Percentiles rank a stretch among this genome's conserved stretches.
These are phyloP conservation scores for Meliscaeva auricollis DNA, from an alignment of 2,888 invertebrate species.

Conservation along the genomic window DNA sequence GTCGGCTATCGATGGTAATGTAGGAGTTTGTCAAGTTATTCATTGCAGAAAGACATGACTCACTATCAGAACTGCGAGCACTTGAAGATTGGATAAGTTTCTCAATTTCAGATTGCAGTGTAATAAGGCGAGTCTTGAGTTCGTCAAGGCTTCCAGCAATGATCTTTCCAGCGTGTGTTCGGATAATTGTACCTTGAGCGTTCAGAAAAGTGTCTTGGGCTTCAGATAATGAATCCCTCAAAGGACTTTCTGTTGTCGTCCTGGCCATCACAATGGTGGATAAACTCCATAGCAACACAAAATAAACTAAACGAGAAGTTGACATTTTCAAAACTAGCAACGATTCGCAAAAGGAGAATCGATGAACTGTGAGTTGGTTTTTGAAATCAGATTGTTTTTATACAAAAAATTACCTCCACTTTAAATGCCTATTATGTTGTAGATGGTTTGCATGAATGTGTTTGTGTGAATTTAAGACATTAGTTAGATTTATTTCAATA, in stretches of 20 bases:
- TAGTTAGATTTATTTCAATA: background rate
- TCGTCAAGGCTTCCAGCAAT: slow-evolving; percentile 4
- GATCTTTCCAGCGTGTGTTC: background rate
- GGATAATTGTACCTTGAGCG: slow-evolving; percentile 11
- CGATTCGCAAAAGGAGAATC: background rate
- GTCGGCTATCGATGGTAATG: background rate
- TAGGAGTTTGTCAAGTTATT: background rate
- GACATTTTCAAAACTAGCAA: background rate
- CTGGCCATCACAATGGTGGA: no score
- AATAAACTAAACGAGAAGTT: background rate
- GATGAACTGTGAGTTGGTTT: background rate
- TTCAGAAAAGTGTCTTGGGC: slow-evolving; percentile 9
- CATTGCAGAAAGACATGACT: background rate
- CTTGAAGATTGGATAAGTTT: background rate
- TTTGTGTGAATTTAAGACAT: no score
- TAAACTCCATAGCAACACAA: background rate
- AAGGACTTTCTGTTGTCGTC: background rate
- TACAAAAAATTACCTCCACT: slow-evolving; percentile 3
- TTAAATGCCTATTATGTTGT: no score
- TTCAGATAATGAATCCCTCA: background rate
- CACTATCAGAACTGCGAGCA: background rate
- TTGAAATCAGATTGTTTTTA: background rate
- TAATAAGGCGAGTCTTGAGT: slow-evolving; percentile 2
- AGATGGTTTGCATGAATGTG: no score
- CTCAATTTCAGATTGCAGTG: background rate